Evolutionary conservation across 2,888 invertebrate genomes (phyloP).

Genomic region (Carabus problematicus): DNA sequence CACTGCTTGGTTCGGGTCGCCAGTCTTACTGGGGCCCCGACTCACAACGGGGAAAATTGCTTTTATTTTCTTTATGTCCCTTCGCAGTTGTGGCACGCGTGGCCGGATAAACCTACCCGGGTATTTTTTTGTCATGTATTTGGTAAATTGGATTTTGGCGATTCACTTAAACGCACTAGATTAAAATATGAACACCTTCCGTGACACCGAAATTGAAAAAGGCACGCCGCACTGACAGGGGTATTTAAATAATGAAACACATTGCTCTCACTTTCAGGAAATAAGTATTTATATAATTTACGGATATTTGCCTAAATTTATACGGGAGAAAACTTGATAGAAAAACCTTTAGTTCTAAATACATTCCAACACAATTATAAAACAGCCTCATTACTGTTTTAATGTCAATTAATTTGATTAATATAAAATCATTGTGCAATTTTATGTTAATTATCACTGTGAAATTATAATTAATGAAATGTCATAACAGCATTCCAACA

Average conservation of each 20-base stretch:
- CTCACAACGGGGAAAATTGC: conserved; percentile 28
- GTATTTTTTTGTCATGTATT: conserved; percentile 39
- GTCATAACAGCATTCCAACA: too few species aligned
- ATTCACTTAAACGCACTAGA: conserved; percentile 33
- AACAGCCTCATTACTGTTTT: neutral
- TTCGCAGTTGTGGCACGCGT: conserved; percentile 28
- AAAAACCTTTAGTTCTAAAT: too few species aligned
- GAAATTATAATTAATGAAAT: too few species aligned
- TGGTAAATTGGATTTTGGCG: conserved; percentile 39
- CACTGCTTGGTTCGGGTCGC: conserved; percentile 26
- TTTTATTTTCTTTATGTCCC: conserved; percentile 42
- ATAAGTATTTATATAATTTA: neutral
- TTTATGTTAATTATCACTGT: too few species aligned
- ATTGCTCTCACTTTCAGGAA: neutral
- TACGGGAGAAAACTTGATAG: too few species aligned
- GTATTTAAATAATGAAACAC: conserved; percentile 22
- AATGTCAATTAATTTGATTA: neutral
- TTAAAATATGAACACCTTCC: conserved; percentile 41
- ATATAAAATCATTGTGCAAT: too few species aligned
- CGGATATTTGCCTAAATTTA: neutral
- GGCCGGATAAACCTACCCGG: conserved; percentile 28
- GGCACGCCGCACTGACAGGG: conserved; percentile 20
- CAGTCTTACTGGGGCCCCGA: conserved; percentile 13
- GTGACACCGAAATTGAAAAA: conserved; percentile 32
- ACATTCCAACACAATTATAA: neutral